These are phyloP conservation scores for Nettapus auritus DNA, from an alignment of 2,113 vertebrate species.

Conservation along the genomic window DNA sequence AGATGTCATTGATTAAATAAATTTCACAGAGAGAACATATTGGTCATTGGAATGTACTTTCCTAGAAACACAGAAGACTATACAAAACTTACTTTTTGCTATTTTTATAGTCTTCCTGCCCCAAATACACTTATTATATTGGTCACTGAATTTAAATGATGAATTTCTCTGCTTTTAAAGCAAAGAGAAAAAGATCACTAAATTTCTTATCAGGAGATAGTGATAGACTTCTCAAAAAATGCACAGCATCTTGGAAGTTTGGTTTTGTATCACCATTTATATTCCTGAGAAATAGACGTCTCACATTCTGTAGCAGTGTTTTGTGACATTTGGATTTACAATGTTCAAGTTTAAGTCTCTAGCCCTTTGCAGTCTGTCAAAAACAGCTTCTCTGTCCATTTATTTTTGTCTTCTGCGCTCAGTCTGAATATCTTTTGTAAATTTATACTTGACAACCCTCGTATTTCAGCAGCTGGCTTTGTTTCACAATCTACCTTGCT, in stretches of 20 bases:
- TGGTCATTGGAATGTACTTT: slow-evolving; percentile 23
- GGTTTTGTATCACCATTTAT: slow-evolving; percentile 79
- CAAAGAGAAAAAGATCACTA: slow-evolving; percentile 37
- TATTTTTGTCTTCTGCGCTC: slow-evolving; percentile 85
- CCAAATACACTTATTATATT: slow-evolving; percentile 23
- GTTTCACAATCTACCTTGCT: slow-evolving; percentile 82
- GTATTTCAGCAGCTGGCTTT: slow-evolving; percentile 83
- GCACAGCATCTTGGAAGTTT: slow-evolving; percentile 74
- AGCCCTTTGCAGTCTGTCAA: slow-evolving; percentile 83
- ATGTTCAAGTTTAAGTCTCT: slow-evolving; percentile 83
- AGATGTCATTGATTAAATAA: neutral
- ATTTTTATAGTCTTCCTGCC: slow-evolving; percentile 35
- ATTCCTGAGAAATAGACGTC: slow-evolving; percentile 85
- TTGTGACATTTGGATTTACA: slow-evolving; percentile 86
- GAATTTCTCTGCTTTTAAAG: slow-evolving; percentile 48
- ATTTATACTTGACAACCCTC: slow-evolving; percentile 86
- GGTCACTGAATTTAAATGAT: slow-evolving; percentile 44
- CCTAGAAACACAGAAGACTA: slow-evolving; percentile 14
- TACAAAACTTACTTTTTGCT: neutral
- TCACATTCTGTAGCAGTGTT: slow-evolving; percentile 76
- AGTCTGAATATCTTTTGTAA: slow-evolving; percentile 86
- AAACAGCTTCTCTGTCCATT: slow-evolving; percentile 83
- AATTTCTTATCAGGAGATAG: slow-evolving; percentile 59
- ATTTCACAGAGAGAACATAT: neutral
- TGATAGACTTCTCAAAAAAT: slow-evolving; percentile 75